Base-by-base conservation (phyloP, 2,113 vertebrate species). In the Connochaetes taurinus region DNA sequence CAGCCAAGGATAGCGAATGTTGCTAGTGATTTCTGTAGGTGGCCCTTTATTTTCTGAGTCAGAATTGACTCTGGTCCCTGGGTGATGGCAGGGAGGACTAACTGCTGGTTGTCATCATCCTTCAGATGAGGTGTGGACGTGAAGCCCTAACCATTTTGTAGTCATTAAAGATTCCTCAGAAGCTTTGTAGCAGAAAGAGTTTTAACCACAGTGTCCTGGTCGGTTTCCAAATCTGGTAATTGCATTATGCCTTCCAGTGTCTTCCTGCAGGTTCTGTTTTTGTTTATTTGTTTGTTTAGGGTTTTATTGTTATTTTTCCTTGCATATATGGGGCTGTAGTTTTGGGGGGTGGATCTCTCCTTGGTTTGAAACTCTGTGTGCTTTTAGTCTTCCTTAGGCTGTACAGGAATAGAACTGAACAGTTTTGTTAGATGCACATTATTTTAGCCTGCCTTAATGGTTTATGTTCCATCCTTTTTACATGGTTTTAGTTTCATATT, bases 281-380 rank as follows among this genome's bases (percentile, higher is more conserved):
- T 93, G 86, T 90, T 98, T 97, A 9, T 97, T 95, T 96, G 67
- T 94, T 97, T 93, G 53, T 95, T 95, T 94, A 40, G 23, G 40
- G 9, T 74, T 92, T 95, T 90, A 82, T 91, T 91, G 58, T 84
- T 87, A 55, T 83, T 47, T 33, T 55, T 91, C 11, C 19, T 87
- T 90, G 62, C 47, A 33, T 91, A 55, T 31, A 45, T 52, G 31
- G 71, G 78, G 13, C 33, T 17, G 8, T 90, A 40, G 74, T 36
- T 67, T 23, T 40, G 10, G 9, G 25, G 8, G 67, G 29, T 90
- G 11, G 5, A 25, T 47, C 23, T 23, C 19, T 91, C 4, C 71
- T 92, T 90, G 21, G 10, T 19, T 74, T 74, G 71, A 83, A 83
- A n/a, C 29, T 55, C 16, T 43, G 6, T 67, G 16, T 90, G 29